Evolutionary conservation across 1,140 invertebrate species (phyloP), one percentile per base, ranked within the genome.

Genomic region (Pararge aegeria): DNA sequence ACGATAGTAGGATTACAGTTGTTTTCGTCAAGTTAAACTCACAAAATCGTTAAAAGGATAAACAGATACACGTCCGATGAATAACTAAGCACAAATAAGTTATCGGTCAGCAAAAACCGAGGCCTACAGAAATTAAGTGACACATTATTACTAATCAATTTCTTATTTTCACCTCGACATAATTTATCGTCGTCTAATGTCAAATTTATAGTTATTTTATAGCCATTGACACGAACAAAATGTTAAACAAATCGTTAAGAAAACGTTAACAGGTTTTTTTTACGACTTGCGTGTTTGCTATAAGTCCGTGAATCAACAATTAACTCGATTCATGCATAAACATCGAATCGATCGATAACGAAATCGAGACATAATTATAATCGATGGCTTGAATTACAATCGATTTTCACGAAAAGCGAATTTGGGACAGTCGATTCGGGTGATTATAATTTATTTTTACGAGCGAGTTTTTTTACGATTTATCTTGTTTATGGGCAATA

Each of bases 401-500:
- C 52, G 52, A 42, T 44, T 54, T 42, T 42, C 15, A 58, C 34
- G 34, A 40, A 20, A 46, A 37, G n/a, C n/a, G 48, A 21, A 55
- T 55, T 42, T 24, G 48, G 24, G 46, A 58, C 46, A 58, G 29
- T 60, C 55, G 20, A 53, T 44, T 53, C 30, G 19, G 34, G 21
- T 27, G 42, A 59, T 65, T 50, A 56, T 57, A 69, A 69, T 66
- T 68, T 68, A 68, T 68, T 63, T 24, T 66, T 46, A 64, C 54
- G 64, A 64, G 60, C 38, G 38, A 40, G 15, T 50, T 56, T 58
- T 51, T 54, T 62, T 34, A 51, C 38, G 24, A 53, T 60, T 57
- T 54, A 66, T 60, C 53, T 64, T 62, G 58, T 70, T 70, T 67
- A 67, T 70, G 55, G 52, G 44, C 37, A 57, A 61, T 64, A 56